A percentile compares a stretch with the other conserved stretches of the same genome.
Evolutionary conservation across 2,797 vertebrate genomes (phyloP).

Genomic region (Neostethus bicornis): DNA sequence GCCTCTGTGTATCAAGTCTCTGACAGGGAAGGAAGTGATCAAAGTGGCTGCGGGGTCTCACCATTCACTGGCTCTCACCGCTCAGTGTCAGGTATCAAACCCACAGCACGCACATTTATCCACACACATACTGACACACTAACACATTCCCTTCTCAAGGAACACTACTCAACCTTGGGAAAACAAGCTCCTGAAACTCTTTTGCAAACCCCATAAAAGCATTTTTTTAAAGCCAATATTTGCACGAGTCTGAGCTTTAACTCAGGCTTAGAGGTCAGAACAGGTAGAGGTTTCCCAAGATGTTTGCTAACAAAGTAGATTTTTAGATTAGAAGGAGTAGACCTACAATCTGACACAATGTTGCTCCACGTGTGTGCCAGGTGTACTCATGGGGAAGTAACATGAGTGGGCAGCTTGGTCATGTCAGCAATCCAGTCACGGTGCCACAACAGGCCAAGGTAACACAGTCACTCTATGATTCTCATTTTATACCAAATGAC

Average conservation of each 20-base stretch:
- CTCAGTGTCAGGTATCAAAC: constrained; percentile 89
- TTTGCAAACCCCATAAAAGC: not conserved
- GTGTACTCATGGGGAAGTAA: constrained; percentile 97
- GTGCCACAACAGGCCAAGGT: constrained; percentile 91
- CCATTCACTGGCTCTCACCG: constrained; percentile 94
- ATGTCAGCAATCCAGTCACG: constrained; percentile 85
- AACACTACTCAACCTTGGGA: not conserved
- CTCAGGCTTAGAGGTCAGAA: not conserved
- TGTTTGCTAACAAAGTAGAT: not conserved
- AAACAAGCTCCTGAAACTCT: not conserved
- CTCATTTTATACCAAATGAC: not conserved
- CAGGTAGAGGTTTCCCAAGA: no score
- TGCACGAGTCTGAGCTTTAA: not conserved
- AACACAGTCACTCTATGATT: not conserved
- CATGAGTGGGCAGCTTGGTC: constrained; percentile 90
- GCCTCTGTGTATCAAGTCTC: constrained; percentile 91
- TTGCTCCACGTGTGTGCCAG: constrained; percentile 66
- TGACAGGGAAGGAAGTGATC: constrained; percentile 91
- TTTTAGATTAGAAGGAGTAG: not conserved
- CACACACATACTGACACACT: not conserved
- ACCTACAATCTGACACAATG: not conserved
- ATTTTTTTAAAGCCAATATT: not conserved
- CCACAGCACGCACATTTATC: not conserved
- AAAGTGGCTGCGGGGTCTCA: constrained; percentile 88
- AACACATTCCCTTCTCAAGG: not conserved